Conservation (phyloP, 2,113 vertebrate genomes). For the Mystacornis crossleyi region DNA sequence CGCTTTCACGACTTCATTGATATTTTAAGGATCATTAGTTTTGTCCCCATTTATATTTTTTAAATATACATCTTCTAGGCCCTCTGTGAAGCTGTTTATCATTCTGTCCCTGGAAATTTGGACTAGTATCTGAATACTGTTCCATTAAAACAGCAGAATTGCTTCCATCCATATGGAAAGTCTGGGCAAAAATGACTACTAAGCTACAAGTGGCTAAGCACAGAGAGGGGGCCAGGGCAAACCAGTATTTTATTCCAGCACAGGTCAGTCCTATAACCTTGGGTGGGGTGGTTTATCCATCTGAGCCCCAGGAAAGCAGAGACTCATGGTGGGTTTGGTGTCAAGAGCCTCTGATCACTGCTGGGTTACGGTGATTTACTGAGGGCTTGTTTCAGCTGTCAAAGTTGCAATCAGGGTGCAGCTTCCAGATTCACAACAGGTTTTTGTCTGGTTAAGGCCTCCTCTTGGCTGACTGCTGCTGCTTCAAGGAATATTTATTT, state of each 20-base stretch:
- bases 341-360: background rate
- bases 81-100: background rate
- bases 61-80: background rate
- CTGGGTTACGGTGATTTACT: background rate
- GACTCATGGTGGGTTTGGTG: rapidly evolving
- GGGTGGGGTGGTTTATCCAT: background rate
- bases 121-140: background rate
- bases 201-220: background rate
- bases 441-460: background rate
- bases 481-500: background rate
- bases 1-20: background rate
- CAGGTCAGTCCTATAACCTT: background rate
- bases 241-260: background rate
- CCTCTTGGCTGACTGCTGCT: background rate
- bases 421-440: background rate
- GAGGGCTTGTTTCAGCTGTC: background rate
- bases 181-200: background rate
- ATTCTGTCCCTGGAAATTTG: background rate
- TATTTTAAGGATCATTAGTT: background rate
- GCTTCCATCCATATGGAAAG: background rate
- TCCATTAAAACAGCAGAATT: background rate
- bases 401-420: rapidly evolving
- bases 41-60: background rate
- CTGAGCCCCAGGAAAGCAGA: background rate
- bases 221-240: background rate